Evolutionary conservation across 2,888 invertebrate species (phyloP), one percentile per base, ranked within the genome.

Genomic region (Ichneumoninae sp.): DNA sequence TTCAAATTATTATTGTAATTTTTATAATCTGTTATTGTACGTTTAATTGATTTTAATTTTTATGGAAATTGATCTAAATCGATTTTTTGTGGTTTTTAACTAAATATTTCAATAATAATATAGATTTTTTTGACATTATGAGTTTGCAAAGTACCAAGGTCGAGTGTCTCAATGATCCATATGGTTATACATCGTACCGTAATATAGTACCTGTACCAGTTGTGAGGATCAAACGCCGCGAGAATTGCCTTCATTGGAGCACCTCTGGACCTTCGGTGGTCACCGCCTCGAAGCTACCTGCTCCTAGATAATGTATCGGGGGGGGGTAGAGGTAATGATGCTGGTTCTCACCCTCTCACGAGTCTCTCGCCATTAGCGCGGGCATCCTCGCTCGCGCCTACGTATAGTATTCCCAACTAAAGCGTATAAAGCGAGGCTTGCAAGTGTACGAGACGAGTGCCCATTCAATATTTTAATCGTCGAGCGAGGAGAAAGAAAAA

Each of bases 231-330:
- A 57, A 71, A 54, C 71, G 22, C 16, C 71, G 22, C 57, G 57
- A 57, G 57, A 13, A 57, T 44, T 50, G 62, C 70, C 36, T 65
- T 30, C 30, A 10, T 60, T 66, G 79, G 68, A 72, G 83, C 68
- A 83, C 60, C 54, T 62, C 74, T 54, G 72, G 74, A 65, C 10
- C 69, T 33, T 40, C 68, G 60, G 19, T 10, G 66, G 68, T 72
- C 44, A 69, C 60, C 65, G 74, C 65, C 66, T 83, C 76, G 66
- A 33, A 7, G 71, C 71, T 80, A 74, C 82, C 75, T 70, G 82
- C 82, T 82, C 75, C 82, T 82, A 79, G 84, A 84, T 84, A 79
- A 82, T 79, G 82, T 52, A 68, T 71, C 75, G 78, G 76, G 8
- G 40, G 10, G 10, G 40, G 40, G 40, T 1, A 3, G 30, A 84